phyloP scores from a whole-genome alignment of 2,888 invertebrate species.

The Dyspetes luteomarginatus region DNA sequence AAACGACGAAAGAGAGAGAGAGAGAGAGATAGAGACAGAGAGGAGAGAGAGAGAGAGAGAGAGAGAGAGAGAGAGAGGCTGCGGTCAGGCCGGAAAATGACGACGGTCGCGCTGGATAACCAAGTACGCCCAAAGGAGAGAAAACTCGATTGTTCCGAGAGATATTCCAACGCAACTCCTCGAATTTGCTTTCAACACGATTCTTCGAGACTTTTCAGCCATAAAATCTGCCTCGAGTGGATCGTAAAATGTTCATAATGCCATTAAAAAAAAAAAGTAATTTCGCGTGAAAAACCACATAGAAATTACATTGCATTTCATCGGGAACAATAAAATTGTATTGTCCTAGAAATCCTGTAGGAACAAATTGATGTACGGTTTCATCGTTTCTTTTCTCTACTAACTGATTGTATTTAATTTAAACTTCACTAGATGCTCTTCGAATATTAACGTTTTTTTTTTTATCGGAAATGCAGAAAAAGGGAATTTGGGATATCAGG shows the following conservation, averaged over 20 bases:
- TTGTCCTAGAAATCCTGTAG: no score
- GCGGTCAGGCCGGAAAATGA: slow-evolving; percentile 29
- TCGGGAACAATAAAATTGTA: no score
- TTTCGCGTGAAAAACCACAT: no score
- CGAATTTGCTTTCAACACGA: slow-evolving; percentile 23
- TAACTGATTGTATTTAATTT: no score
- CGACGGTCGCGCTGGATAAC: neutral
- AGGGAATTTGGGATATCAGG: no score
- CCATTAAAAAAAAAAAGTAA: neutral
- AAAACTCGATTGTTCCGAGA: slow-evolving; percentile 10
- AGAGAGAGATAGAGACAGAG: neutral
- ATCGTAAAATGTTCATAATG: neutral
- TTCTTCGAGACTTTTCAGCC: neutral
- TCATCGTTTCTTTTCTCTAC: no score
- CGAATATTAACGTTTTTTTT: no score
- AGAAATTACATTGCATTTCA: no score
- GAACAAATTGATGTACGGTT: no score
- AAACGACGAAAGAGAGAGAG: slow-evolving; percentile 39
- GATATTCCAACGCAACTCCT: neutral
- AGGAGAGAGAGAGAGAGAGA: neutral
- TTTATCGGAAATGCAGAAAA: no score
- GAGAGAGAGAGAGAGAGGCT: neutral
- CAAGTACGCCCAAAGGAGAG: neutral
- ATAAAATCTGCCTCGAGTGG: neutral
- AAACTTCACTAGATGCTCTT: no score